Evolutionary conservation across 2,797 vertebrate genomes (phyloP).

Genomic region (Cuculus canorus): DNA sequence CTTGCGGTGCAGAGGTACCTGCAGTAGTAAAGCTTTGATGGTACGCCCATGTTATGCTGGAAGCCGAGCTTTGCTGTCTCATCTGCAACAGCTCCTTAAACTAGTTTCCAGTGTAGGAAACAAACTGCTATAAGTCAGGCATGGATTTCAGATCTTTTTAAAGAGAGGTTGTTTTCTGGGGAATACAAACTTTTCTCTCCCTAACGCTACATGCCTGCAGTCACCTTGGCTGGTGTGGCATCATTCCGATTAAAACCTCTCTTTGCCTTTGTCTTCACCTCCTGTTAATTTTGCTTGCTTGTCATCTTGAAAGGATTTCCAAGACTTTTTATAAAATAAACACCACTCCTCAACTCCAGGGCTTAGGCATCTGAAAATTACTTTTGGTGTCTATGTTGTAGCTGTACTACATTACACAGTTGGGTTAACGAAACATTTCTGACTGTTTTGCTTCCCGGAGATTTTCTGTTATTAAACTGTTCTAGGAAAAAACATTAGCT

Average conservation of each 20-base stretch:
- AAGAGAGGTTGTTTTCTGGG: background rate
- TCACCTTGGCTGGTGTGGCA: background rate
- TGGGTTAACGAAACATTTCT: slow-evolving; percentile 43
- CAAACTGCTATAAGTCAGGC: background rate
- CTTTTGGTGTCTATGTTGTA: background rate
- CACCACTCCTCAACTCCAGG: slow-evolving; percentile 16
- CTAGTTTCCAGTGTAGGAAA: background rate
- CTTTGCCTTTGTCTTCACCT: background rate
- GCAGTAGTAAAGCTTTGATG: background rate
- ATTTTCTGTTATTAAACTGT: slow-evolving; percentile 42
- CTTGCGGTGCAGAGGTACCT: background rate
- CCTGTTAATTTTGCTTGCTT: background rate
- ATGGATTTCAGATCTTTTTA: background rate
- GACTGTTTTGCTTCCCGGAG: slow-evolving; percentile 40
- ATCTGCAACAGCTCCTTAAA: background rate
- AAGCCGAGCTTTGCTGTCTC: background rate
- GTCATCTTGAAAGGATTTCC: background rate
- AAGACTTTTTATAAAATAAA: background rate
- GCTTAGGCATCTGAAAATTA: background rate
- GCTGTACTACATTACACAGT: background rate
- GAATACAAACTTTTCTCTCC: background rate
- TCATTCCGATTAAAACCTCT: background rate
- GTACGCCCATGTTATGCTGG: fast-evolving
- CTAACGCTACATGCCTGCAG: fast-evolving
- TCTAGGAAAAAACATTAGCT: background rate